Base-by-base conservation (phyloP, 2,888 invertebrate species). In the Diarsia brunnea region DNA sequence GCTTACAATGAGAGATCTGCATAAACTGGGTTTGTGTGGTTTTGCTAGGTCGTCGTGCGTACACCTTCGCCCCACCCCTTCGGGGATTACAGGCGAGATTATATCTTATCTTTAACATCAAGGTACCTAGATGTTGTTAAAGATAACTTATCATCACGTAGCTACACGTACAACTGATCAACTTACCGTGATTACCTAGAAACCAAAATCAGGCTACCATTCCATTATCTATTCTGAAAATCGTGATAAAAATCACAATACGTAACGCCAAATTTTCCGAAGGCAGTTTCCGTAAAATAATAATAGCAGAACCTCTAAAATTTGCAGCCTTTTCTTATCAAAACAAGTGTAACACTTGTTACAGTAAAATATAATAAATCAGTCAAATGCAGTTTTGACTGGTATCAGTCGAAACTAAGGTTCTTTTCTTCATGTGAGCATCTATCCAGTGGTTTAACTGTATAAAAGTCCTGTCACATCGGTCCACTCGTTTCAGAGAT, bases 241-340 rank as follows among this genome's bases (percentile, higher is more conserved):
- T 21, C 21, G 8, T 27, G 63, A 75, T 64, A 74, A 47, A 5
- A 27, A 75, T 75, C 55, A 14, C 0, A 47, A 38, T 24, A n/a
- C 4, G 19, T 64, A 27, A 75, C 38, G 27, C 19, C 0, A 49
- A 66, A 55, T 58, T 75, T 75, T 58, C n/a, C 49, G 27, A 67
- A 60, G 24, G 49, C 53, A 4, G 21, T 75, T 64, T 75, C 38
- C 63, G 63, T 64, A 7, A 43, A 38, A 1, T 38, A 38, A 38
- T 38, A 38, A 38, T 60, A 16, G 7, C n/a, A 11, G 2, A 51
- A 61, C 11, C 27, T 45, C 19, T 31, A 27, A 31, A 67, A 61
- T 68, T 8, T 24, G 38, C 5, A 45, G 21, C 24, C 31, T 65
- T 63, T 27, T 8, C 58, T 67, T 76, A 76, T 58, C 65, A 64